Evolutionary conservation across 2,888 invertebrate species (phyloP), one percentile per base, ranked within the genome.

Genomic region (Formica aserva): DNA sequence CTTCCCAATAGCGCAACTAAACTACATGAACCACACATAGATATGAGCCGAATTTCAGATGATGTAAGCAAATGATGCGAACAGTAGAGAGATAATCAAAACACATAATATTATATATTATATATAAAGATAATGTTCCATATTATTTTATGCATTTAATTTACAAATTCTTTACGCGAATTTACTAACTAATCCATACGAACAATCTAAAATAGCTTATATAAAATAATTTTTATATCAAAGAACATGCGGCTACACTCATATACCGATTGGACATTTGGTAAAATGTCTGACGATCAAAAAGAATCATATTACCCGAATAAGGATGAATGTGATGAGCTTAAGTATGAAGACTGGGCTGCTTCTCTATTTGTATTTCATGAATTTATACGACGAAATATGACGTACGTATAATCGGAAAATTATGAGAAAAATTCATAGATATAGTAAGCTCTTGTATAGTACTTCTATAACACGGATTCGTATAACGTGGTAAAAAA

Each of bases 271-370:
- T 72, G 57, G 32, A 41, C 41, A 1, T 78, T 60, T 22, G 45
- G n/a, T 26, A 72, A 72, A 29, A 78, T 48, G 8, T 35, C 60
- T n/a, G 74, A 60, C 13, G 45, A 62, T 72, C 72, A 78, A 29
- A 78, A 78, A 13, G 57, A 78, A 22, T 72, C 35, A 3, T 60
- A 78, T 60, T 78, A 78, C 1, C 74, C 78, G 5, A 78, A 18
- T 45, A 78, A 78, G 13, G 74, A 60, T n/a, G 74, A 78, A 26
- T 78, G 81, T 18, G 77, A 81, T 18, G 41, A 81, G 15, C 63
- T 81, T 1, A 78, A 81, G 1, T 45, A 81, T n/a, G 80, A 81
- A n/a, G 77, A 60, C 13, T 76, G 81, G 81, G 72, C 62, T 32
- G 63, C 75, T 35, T 81, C 55, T 22, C 18, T 76, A 52, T 76